Base-by-base conservation (phyloP, 35 echinoderm and acorn worm species). In the Diadema setosum region DNA sequence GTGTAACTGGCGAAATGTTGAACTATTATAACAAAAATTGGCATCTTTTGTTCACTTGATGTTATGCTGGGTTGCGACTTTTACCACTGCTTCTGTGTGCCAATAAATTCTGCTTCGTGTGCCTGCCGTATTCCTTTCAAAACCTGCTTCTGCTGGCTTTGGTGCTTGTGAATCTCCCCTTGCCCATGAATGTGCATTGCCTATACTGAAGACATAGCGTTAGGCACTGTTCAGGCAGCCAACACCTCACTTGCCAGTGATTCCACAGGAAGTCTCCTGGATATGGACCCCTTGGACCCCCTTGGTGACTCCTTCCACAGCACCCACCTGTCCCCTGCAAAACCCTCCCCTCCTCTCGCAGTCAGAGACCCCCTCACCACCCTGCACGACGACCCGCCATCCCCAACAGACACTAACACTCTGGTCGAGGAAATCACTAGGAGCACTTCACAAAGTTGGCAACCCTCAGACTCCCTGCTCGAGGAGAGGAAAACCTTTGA, bases 251-350 rank as follows among this genome's bases (percentile, higher is more conserved):
- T 36, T 1, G 33, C 73, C 2, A 78, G 73, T 43, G 73, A 44
- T 44, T 78, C 73, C 73, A 78, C 73, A 2, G 73, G 73, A n/a
- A 78, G 73, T 44, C 73, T 78, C 15, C 30, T 78, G 44, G 73
- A 44, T 25, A 41, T 41, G 25, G 73, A 78, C 40, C 73, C 73
- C 0, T 21, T 78, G 24, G 73, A 44, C 24, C 3, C 18, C 35
- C 73, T 78, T 14, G 37, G 44, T 39, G 73, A 78, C 17, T 78
- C 20, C 25, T 8, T 41, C 24, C 73, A 41, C n/a, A 78, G 73
- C 44, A 24, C 35, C 11, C 4, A 36, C 39, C 15, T 44, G 2
- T 78, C 73, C 3, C 73, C 73, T 42, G 34, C 37, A 41, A 39
- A 41, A 44, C 73, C 73, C 14, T 5, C 24, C 25, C 21, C 73